These are phyloP conservation scores for Battus philenor DNA, from an alignment of 1,140 invertebrate genomes.

Conservation along the genomic window DNA sequence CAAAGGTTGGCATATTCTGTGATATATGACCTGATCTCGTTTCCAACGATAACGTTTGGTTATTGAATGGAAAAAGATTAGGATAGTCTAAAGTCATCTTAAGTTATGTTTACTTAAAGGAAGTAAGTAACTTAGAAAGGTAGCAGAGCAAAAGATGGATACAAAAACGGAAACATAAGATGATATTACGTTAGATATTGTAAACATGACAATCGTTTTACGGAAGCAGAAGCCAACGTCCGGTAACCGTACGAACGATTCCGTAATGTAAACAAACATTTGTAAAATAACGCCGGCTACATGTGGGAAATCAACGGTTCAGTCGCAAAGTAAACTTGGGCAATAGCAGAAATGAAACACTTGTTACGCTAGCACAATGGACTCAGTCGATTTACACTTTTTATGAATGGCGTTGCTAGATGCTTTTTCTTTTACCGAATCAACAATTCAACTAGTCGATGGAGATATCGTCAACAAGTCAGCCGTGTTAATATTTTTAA, in stretches of 20 bases:
- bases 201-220: conserved; percentile 10
- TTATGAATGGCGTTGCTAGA: conserved; percentile 5
- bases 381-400: background rate
- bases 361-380: conserved; percentile 1
- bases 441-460: conserved; percentile 2
- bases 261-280: conserved; percentile 6
- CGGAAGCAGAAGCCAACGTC: conserved; percentile 2
- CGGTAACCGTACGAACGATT: background rate
- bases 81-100: too few species aligned
- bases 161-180: too few species aligned
- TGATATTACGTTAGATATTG: too few species aligned
- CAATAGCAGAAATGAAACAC: conserved; percentile 3
- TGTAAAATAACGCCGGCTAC: background rate
- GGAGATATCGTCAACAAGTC: background rate
- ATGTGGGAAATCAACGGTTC: background rate
- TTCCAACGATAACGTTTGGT: too few species aligned
- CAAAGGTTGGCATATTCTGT: too few species aligned
- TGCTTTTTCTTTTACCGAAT: background rate
- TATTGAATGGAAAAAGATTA: too few species aligned
- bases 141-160: too few species aligned
- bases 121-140: too few species aligned
- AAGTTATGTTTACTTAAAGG: too few species aligned
- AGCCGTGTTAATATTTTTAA: too few species aligned
- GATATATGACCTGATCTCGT: too few species aligned
- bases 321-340: background rate